Conservation (phyloP, 1,140 invertebrate genomes). For the Wiebesia pumilae region DNA sequence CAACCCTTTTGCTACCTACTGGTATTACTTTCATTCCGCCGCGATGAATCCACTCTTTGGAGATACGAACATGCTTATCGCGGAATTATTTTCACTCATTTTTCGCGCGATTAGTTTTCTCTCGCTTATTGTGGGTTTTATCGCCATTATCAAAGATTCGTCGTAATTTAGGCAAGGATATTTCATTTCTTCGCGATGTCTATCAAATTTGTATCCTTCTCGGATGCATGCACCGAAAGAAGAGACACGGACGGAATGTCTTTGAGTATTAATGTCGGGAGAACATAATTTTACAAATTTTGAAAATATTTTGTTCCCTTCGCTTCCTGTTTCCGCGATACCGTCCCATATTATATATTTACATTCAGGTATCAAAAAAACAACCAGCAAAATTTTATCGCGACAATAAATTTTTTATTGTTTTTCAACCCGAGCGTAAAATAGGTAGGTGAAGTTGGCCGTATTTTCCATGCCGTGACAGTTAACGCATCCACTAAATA, state of each 20-base stretch:
- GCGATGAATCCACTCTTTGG: neutral
- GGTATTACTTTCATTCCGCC: slow-evolving; percentile 12
- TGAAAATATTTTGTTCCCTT: too few species aligned
- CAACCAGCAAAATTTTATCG: neutral
- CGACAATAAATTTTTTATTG: slow-evolving; percentile 34
- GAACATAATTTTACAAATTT: too few species aligned
- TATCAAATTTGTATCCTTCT: too few species aligned
- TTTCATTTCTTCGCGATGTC: too few species aligned
- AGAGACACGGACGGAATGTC: too few species aligned
- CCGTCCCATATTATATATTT: neutral
- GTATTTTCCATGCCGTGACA: slow-evolving; percentile 36
- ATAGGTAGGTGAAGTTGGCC: slow-evolving; percentile 14
- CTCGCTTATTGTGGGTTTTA: neutral
- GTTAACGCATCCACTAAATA: slow-evolving; percentile 46
- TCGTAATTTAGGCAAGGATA: too few species aligned
- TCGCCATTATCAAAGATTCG: too few species aligned
- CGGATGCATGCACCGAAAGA: too few species aligned
- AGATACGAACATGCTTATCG: slow-evolving; percentile 8
- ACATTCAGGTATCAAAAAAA: neutral
- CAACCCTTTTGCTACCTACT: neutral
- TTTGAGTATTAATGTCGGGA: too few species aligned
- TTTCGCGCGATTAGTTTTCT: neutral
- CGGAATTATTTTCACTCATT: slow-evolving; percentile 15
- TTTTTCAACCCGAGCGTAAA: too few species aligned
- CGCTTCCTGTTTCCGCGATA: neutral